Conservation (phyloP, 1,140 invertebrate genomes). For the Venustaconcha ellipsiformis region DNA sequence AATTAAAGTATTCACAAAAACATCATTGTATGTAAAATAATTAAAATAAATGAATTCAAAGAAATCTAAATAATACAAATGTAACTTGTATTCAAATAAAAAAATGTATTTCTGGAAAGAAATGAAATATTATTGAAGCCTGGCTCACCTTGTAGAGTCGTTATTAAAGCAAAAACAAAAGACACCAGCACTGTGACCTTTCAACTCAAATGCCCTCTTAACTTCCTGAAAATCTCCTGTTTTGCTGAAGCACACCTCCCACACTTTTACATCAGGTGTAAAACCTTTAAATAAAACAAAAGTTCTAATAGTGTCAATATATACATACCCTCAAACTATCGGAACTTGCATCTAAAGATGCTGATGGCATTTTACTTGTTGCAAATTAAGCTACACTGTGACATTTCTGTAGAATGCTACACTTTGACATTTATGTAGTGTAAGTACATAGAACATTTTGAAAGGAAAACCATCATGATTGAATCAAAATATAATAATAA, state of each 20-base stretch:
- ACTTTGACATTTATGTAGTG: too few species aligned
- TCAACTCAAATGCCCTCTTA: conserved; percentile 81
- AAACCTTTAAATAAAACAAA: conserved; percentile 76
- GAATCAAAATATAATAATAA: too few species aligned
- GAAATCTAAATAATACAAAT: background rate
- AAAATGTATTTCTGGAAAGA: background rate
- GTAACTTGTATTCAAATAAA: background rate
- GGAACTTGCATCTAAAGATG: too few species aligned
- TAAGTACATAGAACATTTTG: too few species aligned
- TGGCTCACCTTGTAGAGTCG: conserved; percentile 76
- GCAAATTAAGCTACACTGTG: too few species aligned
- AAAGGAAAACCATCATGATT: too few species aligned
- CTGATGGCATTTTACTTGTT: too few species aligned
- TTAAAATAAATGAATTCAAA: background rate
- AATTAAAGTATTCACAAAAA: too few species aligned
- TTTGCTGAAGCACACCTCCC: conserved; percentile 84
- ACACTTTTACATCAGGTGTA: conserved; percentile 87
- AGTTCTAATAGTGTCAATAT: background rate
- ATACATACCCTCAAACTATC: background rate
- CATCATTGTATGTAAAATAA: too few species aligned
- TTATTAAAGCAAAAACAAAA: conserved; percentile 84
- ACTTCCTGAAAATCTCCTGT: conserved; percentile 81
- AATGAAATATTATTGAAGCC: background rate
- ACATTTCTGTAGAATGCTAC: too few species aligned
- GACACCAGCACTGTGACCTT: conserved; percentile 86